Conservation (phyloP, 2,888 invertebrate species). For the Hemithea aestivaria region DNA sequence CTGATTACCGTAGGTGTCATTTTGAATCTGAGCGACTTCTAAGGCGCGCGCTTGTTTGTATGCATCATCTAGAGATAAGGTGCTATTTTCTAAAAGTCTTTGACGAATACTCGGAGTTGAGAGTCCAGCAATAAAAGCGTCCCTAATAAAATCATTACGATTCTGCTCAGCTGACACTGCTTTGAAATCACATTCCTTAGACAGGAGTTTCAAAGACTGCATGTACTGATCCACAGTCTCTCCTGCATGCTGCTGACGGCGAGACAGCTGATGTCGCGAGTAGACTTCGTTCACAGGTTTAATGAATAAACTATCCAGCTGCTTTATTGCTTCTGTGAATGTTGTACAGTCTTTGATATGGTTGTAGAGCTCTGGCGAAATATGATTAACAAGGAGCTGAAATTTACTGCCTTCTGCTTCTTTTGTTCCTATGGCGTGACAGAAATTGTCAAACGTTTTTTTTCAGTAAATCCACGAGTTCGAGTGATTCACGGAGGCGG, state of each 20-base stretch:
- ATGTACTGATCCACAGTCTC: not conserved
- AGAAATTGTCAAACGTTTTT: too few species aligned
- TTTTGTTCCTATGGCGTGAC: too few species aligned
- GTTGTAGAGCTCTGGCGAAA: too few species aligned
- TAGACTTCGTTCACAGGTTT: not conserved
- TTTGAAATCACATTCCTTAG: not conserved
- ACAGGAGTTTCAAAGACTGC: not conserved
- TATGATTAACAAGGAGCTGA: too few species aligned
- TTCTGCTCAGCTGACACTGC: not conserved
- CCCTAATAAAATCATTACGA: not conserved
- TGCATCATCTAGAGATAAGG: not conserved
- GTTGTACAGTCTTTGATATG: not conserved
- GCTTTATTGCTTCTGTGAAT: conserved; percentile 3
- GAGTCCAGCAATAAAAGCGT: not conserved
- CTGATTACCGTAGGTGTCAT: too few species aligned
- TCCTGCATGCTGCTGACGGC: not conserved
- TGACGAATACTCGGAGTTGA: not conserved
- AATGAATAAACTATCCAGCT: not conserved
- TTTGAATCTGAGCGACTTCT: too few species aligned
- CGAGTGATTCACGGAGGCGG: too few species aligned
- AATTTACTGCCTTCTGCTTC: too few species aligned
- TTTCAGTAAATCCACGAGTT: too few species aligned
- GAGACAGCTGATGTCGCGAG: not conserved
- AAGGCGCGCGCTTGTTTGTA: not conserved
- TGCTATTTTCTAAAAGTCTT: not conserved